Base-by-base conservation (phyloP, 2,113 vertebrate genomes). In the Urocynchramus pylzowi region DNA sequence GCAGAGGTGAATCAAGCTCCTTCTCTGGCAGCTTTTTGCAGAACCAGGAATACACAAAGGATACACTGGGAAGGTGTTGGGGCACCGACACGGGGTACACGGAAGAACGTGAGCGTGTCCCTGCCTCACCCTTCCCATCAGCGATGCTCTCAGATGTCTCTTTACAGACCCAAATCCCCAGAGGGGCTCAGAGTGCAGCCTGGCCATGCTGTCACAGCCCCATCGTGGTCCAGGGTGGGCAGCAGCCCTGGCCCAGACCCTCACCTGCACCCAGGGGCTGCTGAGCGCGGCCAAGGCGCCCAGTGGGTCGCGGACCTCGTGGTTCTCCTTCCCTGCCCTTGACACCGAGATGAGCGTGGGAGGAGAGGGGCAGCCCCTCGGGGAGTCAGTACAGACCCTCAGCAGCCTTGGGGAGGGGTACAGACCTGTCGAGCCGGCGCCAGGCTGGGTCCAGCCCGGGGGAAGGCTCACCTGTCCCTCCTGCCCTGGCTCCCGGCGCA, bases 221-320 rank as follows among this genome's bases (percentile, higher is more conserved):
- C 1, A 2, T 1, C 1, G 26, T 3, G 70, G 10, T 21, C 61
- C 79, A 16, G 71, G 67, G 33, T 73, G 80, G 61, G 85, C 13
- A 49, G 37, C 69, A 74, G 81, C 54, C 60, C 50, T 18, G 56
- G 50, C 65, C 7, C 2, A 64, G 57, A 9, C 21, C 78, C 61
- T 65, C 69, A 2, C 59, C 60, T 9, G 47, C 37, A 10, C 49
- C 60, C 41, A 37, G 64, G 77, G 20, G 39, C 50, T 33, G 69
- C 45, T 45, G 6, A 27, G 65, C 28, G 1, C 1, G 2, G 63
- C 68, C 68, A 6, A 21, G 7, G 1, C 0, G 0, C 33, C 5
- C 1, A 44, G 59, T 1, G 19, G 39, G 2, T 23, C 30, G 0
- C 2, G 0, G 49, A 22, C 41, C 19, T 0, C 4, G 11, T 1